Evolutionary conservation across 64 coral and sea anemone genomes (phyloP).

Genomic region (Anthopleura sola): DNA sequence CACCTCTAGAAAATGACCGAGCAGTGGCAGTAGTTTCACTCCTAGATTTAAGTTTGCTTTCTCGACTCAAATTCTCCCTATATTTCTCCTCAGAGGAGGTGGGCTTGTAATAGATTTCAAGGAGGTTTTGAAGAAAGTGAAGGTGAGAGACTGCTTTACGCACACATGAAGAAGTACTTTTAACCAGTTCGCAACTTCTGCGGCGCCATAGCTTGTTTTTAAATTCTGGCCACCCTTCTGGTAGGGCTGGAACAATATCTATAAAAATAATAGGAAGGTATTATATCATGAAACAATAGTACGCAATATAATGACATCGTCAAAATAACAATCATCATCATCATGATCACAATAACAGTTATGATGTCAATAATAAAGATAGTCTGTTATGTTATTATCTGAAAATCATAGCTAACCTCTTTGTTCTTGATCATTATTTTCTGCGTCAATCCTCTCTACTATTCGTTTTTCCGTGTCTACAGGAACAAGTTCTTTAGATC

Average conservation of each 20-base stretch:
- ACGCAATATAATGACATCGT: no score
- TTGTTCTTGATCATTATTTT: slow-evolving; percentile 19
- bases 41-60: not conserved
- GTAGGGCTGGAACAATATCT: slow-evolving; percentile 69
- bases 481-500: slow-evolving; percentile 39
- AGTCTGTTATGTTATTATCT: no score
- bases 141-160: slow-evolving; percentile 88
- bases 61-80: not conserved
- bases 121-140: slow-evolving; percentile 61
- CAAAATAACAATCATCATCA: no score
- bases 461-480: slow-evolving; percentile 8
- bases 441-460: not conserved
- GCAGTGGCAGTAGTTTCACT: not conserved
- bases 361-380: no score
- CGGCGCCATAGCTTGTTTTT: slow-evolving; percentile 62
- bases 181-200: slow-evolving; percentile 87
- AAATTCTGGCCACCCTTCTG: slow-evolving; percentile 67
- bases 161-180: slow-evolving; percentile 82
- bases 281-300: not conserved
- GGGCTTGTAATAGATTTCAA: slow-evolving; percentile 51
- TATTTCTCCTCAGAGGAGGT: not conserved
- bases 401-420: slow-evolving; percentile 35
- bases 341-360: no score
- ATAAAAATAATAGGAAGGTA: not conserved
- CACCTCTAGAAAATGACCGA: not conserved